These are phyloP conservation scores for Galerucella pusilla DNA, from an alignment of 2,888 invertebrate genomes.

Conservation along the genomic window DNA sequence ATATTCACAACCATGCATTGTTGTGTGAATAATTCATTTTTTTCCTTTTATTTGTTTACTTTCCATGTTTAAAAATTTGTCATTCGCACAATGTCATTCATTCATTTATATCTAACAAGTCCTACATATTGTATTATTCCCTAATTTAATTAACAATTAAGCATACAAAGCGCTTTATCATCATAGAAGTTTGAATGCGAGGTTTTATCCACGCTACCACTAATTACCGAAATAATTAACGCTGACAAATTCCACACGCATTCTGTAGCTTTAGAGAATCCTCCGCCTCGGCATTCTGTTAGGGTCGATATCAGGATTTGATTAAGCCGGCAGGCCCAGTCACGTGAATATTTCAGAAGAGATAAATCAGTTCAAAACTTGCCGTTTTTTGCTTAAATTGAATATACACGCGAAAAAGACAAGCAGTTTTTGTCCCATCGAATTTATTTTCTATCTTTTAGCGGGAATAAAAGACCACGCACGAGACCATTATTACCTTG, in stretches of 20 bases:
- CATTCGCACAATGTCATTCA: neutral
- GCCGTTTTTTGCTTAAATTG: neutral
- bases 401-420: neutral
- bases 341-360: neutral
- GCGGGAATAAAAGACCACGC: too few relatives aligned
- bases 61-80: too few relatives aligned
- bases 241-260: constrained; percentile 22
- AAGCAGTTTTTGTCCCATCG: too few relatives aligned
- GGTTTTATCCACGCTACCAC: constrained; percentile 10
- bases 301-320: constrained; percentile 15
- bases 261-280: neutral
- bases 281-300: constrained; percentile 7
- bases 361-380: neutral
- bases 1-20: too few relatives aligned
- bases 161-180: constrained; percentile 4
- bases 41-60: too few relatives aligned
- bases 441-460: too few relatives aligned
- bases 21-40: too few relatives aligned
- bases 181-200: neutral
- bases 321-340: neutral
- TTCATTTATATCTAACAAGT: neutral
- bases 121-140: neutral
- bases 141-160: constrained; percentile 14
- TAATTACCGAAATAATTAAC: constrained; percentile 32
- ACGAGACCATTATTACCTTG: too few relatives aligned